These are phyloP conservation scores for Phenganax subtilis DNA, from an alignment of 92 coral and sea anemone species.

Conservation along the genomic window DNA sequence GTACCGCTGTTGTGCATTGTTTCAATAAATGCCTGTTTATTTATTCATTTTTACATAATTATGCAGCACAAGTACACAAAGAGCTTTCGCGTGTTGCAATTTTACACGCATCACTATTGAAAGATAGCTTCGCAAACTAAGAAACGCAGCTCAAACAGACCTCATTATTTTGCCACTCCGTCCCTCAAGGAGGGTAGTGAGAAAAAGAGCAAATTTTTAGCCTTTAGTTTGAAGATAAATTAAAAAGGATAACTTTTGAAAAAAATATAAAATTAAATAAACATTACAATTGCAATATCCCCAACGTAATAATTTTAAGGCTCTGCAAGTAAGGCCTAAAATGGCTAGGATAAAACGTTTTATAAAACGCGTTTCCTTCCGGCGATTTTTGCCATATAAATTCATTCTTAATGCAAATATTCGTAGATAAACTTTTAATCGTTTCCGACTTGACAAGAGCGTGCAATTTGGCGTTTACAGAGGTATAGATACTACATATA, in stretches of 20 bases:
- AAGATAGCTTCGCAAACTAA: too few species aligned
- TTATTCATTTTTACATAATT: slow-evolving; percentile 22
- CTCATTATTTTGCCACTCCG: too few species aligned
- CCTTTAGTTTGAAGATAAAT: too few species aligned
- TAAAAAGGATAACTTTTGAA: neutral
- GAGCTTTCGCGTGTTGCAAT: neutral
- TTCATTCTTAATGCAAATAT: neutral
- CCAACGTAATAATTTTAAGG: neutral
- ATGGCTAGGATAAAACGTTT: slow-evolving; percentile 1
- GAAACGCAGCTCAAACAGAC: too few species aligned
- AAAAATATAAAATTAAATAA: neutral
- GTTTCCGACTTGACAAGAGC: slow-evolving; percentile 5
- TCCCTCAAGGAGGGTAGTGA: too few species aligned
- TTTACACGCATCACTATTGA: neutral
- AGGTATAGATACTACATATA: too few species aligned
- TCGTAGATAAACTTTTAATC: neutral
- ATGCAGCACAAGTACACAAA: slow-evolving; percentile 25
- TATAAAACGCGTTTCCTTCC: neutral
- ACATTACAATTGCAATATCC: neutral
- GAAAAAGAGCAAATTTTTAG: too few species aligned
- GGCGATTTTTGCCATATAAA: slow-evolving; percentile 2
- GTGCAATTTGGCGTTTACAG: neutral
- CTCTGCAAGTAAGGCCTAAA: slow-evolving; percentile 8
- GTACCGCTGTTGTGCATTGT: too few species aligned
- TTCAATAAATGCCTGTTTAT: neutral